Conservation (phyloP, 2,113 vertebrate genomes). For the Amazona guildingii region DNA sequence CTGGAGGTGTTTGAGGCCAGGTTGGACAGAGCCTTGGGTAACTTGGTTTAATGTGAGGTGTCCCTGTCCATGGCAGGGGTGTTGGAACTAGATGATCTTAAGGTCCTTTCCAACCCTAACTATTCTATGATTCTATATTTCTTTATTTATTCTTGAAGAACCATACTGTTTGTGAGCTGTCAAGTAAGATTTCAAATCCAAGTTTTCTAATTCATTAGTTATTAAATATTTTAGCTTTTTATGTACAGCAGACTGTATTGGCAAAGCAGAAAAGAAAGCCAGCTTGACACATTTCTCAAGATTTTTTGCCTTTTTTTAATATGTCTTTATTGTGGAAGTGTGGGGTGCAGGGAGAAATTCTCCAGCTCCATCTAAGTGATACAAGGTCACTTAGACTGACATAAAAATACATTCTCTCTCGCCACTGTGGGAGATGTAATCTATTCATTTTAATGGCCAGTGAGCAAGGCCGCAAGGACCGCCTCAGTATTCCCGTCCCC, state of each 20-base stretch:
- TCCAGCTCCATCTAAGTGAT: not conserved
- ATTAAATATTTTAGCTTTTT: not conserved
- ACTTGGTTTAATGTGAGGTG: too few species aligned
- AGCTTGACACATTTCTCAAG: not conserved
- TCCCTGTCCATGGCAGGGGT: too few species aligned
- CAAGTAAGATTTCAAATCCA: slow-evolving; percentile 42
- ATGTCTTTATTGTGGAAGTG: not conserved
- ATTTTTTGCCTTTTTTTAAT: not conserved
- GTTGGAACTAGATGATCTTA: too few species aligned
- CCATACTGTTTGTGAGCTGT: slow-evolving; percentile 28
- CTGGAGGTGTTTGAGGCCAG: too few species aligned
- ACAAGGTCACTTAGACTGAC: not conserved
- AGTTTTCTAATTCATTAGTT: slow-evolving; percentile 47
- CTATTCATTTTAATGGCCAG: not conserved
- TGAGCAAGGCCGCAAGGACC: not conserved
- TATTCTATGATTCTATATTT: not conserved
- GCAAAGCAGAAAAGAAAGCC: not conserved
- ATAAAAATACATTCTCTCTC: not conserved
- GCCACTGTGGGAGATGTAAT: not conserved
- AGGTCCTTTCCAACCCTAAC: too few species aligned
- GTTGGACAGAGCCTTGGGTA: too few species aligned
- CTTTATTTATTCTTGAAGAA: slow-evolving; percentile 30
- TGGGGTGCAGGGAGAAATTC: not conserved
- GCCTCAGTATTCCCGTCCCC: not conserved
- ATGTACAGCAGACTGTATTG: not conserved